phyloP scores from a whole-genome alignment of 2,888 invertebrate species.

The Heliconius ethilla region DNA sequence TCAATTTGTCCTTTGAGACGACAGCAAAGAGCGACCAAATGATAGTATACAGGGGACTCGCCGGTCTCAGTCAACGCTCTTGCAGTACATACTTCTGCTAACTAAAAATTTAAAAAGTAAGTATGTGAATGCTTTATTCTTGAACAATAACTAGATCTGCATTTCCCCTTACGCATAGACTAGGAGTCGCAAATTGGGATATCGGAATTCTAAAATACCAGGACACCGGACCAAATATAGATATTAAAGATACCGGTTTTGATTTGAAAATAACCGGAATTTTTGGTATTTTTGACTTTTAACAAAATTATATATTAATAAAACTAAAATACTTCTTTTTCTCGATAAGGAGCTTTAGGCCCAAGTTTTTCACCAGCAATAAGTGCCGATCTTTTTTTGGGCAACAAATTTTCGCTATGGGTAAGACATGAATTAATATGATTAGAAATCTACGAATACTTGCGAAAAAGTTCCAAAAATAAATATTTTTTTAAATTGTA shows the following conservation, averaged over 20 bases:
- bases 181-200: too few species aligned
- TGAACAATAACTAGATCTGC: too few species aligned
- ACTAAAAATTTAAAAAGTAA: constrained; percentile 28
- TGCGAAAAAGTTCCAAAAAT: background rate
- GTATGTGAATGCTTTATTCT: background rate
- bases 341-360: too few species aligned
- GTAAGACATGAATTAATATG: background rate
- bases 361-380: too few species aligned
- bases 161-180: too few species aligned
- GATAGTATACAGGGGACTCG: constrained; percentile 62
- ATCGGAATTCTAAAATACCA: too few species aligned
- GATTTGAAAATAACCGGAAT: too few species aligned
- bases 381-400: background rate
- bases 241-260: too few species aligned
- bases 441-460: background rate
- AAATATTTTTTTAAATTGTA: background rate
- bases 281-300: too few species aligned
- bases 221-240: too few species aligned
- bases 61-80: constrained; percentile 57
- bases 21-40: constrained; percentile 65
- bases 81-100: constrained; percentile 70
- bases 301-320: too few species aligned
- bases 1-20: constrained; percentile 60
- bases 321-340: too few species aligned
- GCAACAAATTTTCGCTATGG: background rate